Evolutionary conservation across 1,140 invertebrate species (phyloP), one percentile per base, ranked within the genome.

Genomic region (Ruditapes philippinarum): DNA sequence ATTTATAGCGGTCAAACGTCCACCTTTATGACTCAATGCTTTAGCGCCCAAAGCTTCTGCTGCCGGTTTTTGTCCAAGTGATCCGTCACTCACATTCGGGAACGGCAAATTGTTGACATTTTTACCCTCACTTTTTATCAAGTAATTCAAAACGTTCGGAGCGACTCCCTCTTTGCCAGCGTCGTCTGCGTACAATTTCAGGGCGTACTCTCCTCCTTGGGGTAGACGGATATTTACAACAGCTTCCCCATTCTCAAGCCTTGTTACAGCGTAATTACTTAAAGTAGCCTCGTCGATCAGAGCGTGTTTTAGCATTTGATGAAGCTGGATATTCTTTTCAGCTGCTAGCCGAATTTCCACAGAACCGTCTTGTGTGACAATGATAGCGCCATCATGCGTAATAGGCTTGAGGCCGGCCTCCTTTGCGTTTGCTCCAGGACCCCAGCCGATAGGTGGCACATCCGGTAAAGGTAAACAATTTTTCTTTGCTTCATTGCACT

Each of bases 111-210:
- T 92, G 14, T 82, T 79, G 7, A 91, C 65, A 2, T 92, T 85
- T 7, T 91, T 86, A 0, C 90, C 91, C 17, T 90, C 83, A 49
- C 91, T 93, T 74, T 92, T 91, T 40, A 95, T 92, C 14, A 95
- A 84, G 78, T 95, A 95, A 86, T 95, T 95, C 31, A 94, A 91
- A 1, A 95, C 94, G 51, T 95, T 95, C 19, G 91, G 90, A 14
- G 94, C 92, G 12, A 93, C 93, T 1, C 94, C 95, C 54, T 91
- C 91, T 28, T 93, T 91, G 0, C 86, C 92, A 19, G 90, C 81
- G 0, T 93, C 93, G 74, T 94, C 92, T 28, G 94, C 94, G 79
- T 91, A 95, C 65, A 95, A 89, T 73, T 95, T 94, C 12, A 94
- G 88, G 0, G 94, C 95, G 85, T 95, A 95, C 65, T 95, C 93